Base-by-base conservation (phyloP, 2,113 vertebrate genomes). In the Scolopax mira region DNA sequence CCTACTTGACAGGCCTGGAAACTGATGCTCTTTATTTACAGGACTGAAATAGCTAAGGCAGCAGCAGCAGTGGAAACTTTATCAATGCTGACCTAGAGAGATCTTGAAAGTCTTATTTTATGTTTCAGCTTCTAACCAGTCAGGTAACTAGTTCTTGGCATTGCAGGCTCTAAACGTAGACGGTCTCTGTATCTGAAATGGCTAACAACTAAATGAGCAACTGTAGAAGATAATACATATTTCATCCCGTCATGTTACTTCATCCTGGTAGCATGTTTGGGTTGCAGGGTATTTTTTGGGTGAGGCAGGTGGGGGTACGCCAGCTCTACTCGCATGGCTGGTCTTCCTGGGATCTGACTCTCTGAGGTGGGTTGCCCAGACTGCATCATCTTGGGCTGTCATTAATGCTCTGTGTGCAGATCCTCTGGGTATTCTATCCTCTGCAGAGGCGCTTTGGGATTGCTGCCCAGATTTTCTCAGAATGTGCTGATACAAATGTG, bases 401-500 rank as follows among this genome's bases (percentile, higher is more conserved):
- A 54, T 57, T 72, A 73, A n/a, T 67, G 79, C 85, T 92, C 74
- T 1, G 4, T 70, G 79, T 95, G 87, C 69, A 41, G 71, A 30
- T 92, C 90, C 89, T 88, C 65, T 79, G 94, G 85, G 92, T 84
- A 67, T 91, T 94, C 67, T 89, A 3, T 95, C 70, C 83, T 93
- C 91, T 95, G 91, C 93, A 92, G 93, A 95, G 81, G 67, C 54
- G 1, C 79, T 91, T 78, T 94, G 93, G 92, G 95, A 92, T 91
- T 87, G 88, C 86, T 96, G 94, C 96, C 96, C 96, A 89, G 94
- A 87, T 92, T 94, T 92, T 86, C 85, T 88, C 69, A 86, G 83
- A 96, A 95, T 96, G 90, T 95, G 96, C 96, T 96, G 94, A 97
- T 97, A 93, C 83, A 87, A 95, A 96, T 83, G 90, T 94, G 75